These are phyloP conservation scores for Trachelus troglodyta DNA, from an alignment of 2,888 invertebrate species.

Conservation along the genomic window DNA sequence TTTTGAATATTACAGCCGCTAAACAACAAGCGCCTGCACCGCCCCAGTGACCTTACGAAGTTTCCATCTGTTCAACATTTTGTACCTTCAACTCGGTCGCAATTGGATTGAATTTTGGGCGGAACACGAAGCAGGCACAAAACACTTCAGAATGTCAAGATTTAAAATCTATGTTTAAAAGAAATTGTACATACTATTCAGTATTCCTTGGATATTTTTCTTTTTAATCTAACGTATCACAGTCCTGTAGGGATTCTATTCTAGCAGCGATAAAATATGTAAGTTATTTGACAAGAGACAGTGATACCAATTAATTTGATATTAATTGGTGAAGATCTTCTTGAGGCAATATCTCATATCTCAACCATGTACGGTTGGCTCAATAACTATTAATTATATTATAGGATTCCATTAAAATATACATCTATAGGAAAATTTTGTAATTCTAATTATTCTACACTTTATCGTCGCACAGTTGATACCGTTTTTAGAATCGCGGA, in stretches of 20 bases:
- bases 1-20: conserved; percentile 59
- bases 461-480: not conserved
- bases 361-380: not conserved
- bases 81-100: not conserved
- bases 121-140: not conserved
- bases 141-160: not conserved
- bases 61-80: not conserved
- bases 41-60: not conserved
- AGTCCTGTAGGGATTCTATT: not conserved
- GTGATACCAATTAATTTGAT: not conserved
- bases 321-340: not conserved
- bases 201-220: not conserved
- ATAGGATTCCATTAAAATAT: not conserved
- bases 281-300: not conserved
- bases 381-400: not conserved
- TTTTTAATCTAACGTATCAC: not conserved
- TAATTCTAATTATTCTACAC: not conserved
- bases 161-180: not conserved
- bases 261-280: not conserved
- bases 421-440: not conserved
- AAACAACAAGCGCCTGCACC: conserved; percentile 62
- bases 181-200: not conserved
- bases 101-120: not conserved
- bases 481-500: not conserved
- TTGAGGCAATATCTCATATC: not conserved